Percentiles rank a stretch among this genome's conserved stretches.
Conservation (phyloP, 1,140 invertebrate species). For the Caenorhabditis brenneri region DNA sequence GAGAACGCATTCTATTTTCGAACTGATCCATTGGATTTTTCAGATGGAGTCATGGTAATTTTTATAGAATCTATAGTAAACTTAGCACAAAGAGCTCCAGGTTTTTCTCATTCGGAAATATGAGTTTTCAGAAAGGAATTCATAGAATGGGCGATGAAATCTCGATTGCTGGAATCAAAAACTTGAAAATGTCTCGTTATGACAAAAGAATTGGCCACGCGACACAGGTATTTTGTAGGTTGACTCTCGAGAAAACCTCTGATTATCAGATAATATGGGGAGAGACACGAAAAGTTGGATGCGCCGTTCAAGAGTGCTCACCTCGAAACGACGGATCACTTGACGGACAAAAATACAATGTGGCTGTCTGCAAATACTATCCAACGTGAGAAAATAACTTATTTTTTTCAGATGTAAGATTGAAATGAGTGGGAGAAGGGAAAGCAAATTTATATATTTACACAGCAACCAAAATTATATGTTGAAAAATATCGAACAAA, state of each 20-base stretch:
- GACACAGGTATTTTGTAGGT: conserved; percentile 10
- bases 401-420: not conserved
- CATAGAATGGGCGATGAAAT: conserved; percentile 15
- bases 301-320: conserved; percentile 1
- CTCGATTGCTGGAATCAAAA: conserved; percentile 6
- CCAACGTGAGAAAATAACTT: conserved; percentile 33
- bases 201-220: conserved; percentile 8
- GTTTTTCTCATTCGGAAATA: not conserved
- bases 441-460: not conserved
- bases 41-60: not conserved
- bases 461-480: not conserved
- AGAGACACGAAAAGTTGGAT: conserved; percentile 20
- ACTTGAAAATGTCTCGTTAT: not conserved
- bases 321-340: conserved; percentile 16
- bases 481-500: not conserved
- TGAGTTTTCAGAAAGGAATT: conserved; percentile 31
- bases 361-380: conserved; percentile 36
- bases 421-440: not conserved
- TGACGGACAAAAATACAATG: conserved; percentile 22
- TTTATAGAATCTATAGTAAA: not conserved
- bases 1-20: conserved; percentile 31
- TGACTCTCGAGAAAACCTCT: not conserved
- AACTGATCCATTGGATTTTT: not conserved
- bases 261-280: not conserved
- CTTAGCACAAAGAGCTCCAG: too few relatives aligned